phyloP scores from a whole-genome alignment of 2,888 invertebrate species.

The Lepeophtheirus nordmannii region DNA sequence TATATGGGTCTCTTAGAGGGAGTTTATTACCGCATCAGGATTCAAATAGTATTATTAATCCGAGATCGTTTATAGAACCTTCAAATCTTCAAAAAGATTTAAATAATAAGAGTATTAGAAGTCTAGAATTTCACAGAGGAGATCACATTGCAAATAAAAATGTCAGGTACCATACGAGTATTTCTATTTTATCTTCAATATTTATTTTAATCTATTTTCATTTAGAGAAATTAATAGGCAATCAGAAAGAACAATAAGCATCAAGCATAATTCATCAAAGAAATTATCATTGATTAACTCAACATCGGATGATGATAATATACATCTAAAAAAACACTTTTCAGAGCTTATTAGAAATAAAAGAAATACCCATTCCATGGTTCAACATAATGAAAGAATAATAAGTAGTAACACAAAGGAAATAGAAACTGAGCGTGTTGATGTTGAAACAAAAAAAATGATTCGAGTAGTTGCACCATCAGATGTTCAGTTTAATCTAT shows the following conservation, averaged over 20 bases:
- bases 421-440: conserved; percentile 14
- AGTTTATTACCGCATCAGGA: neutral
- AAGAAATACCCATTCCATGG: neutral
- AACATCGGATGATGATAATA: too few relatives aligned
- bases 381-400: neutral
- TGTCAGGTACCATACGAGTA: neutral
- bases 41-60: neutral
- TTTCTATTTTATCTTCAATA: neutral
- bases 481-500: conserved; percentile 16
- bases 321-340: too few relatives aligned
- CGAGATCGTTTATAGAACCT: neutral
- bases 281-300: too few relatives aligned
- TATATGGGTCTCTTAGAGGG: neutral
- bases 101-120: neutral
- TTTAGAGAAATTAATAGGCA: too few relatives aligned
- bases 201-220: neutral
- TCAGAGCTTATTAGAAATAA: too few relatives aligned
- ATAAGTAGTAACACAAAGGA: neutral
- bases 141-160: neutral
- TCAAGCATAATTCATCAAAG: too few relatives aligned
- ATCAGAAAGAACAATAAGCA: too few relatives aligned
- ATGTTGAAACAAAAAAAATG: conserved; percentile 17
- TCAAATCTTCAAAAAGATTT: neutral
- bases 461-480: conserved; percentile 20
- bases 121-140: neutral